Base-by-base conservation (phyloP, 2,797 vertebrate species). In the Gallinago solitaria region DNA sequence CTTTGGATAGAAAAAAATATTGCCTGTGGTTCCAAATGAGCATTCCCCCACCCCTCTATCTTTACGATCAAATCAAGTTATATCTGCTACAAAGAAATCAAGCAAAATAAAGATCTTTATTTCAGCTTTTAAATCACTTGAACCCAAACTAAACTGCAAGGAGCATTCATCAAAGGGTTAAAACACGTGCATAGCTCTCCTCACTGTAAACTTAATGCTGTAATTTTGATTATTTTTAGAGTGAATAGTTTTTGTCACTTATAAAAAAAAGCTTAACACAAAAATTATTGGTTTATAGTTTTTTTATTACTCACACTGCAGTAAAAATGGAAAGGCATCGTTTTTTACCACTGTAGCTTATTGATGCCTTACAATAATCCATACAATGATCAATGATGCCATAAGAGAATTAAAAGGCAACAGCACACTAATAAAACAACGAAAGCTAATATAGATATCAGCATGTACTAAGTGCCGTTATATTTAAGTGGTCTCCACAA, bases 301-400 rank as follows among this genome's bases (percentile, higher is more conserved):
- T 21, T 69, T 82, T 64, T 39, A 63, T 68, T 73, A 83, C 9
- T 59, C 10, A 37, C 7, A 35, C 32, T 63, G 20, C 10, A 76
- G 14, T 54, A 73, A 79, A 91, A 73, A 63, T 12, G 73, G 3
- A 53, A 65, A 57, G 75, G 8, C 17, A n/a, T 9, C 0, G 20
- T 32, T 85, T 92, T 86, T 79, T 54, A 70, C 21, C 11, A 1
- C 68, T 28, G 48, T 12, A n/a, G 32, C 16, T 33, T 39, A 68
- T 6, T 1, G 3, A 71, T 30, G 12, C 23, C 16, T 77, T 56
- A n/a, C 0, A 0, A 51, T 21, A 27, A 60, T 61, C 37, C 15
- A 48, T 48, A 48, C 7, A 7, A 54, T 8, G 30, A 54, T 54
- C 6, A 16, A 54, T 19, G 30, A 54, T 32, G 7, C 30, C 51